Evolutionary conservation across 1,140 invertebrate species (phyloP).

Genomic region (Anastrepha obliqua): DNA sequence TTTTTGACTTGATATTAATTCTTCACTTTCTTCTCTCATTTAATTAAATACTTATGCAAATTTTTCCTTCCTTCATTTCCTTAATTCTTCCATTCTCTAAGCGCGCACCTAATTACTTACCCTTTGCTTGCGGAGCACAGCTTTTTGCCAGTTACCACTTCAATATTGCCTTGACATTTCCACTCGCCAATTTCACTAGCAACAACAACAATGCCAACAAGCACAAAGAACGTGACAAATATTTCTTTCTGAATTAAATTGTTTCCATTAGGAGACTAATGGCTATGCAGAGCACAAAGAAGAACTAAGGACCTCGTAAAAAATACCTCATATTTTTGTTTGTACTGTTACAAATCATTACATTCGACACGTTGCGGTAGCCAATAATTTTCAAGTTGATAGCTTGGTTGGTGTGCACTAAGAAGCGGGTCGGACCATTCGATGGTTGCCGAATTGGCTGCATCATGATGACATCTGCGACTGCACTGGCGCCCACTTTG

Average conservation of each 20-base stretch:
- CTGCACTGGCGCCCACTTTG: constrained; percentile 33
- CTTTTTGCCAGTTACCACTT: neutral
- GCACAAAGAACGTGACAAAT: constrained; percentile 1
- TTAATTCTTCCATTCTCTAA: too few relatives aligned
- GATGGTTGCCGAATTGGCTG: constrained; percentile 13
- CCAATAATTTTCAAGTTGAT: constrained; percentile 19
- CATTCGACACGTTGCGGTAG: constrained; percentile 29
- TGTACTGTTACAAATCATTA: constrained; percentile 45
- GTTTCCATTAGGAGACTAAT: neutral
- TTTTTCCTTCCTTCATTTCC: too few relatives aligned
- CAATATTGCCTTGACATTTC: constrained; percentile 19
- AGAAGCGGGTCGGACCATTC: neutral
- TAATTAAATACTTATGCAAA: too few relatives aligned
- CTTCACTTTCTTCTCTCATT: too few relatives aligned
- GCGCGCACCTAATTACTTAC: too few relatives aligned
- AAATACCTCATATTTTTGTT: constrained; percentile 28
- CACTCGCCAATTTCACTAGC: neutral
- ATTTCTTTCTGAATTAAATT: constrained; percentile 45
- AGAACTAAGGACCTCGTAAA: neutral
- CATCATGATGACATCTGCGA: constrained; percentile 8
- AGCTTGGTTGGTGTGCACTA: neutral
- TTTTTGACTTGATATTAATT: too few relatives aligned
- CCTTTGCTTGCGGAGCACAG: too few relatives aligned
- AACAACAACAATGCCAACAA: neutral
- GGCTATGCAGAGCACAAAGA: neutral